Evolutionary conservation across 1,140 invertebrate species (phyloP).

Genomic region (Drosophila varians): DNA sequence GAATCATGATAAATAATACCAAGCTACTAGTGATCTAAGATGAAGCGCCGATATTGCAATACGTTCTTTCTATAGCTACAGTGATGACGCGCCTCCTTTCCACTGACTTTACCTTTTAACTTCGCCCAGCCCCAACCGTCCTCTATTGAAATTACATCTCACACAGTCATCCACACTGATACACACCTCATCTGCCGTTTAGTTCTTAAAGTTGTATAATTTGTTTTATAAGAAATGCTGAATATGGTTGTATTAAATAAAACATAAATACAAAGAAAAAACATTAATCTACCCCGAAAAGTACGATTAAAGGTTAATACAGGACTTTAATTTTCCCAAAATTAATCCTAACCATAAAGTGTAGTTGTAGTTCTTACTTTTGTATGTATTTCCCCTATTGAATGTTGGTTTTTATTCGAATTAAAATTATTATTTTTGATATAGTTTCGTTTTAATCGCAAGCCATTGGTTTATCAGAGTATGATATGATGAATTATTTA

Average conservation of each 20-base stretch:
- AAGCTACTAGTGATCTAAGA: slow-evolving; percentile 69
- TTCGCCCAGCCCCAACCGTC: slow-evolving; percentile 37
- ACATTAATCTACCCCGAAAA: slow-evolving; percentile 31
- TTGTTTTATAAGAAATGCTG: slow-evolving; percentile 63
- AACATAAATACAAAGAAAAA: slow-evolving; percentile 6
- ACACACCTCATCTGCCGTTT: slow-evolving; percentile 50
- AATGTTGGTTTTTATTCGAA: slow-evolving; percentile 68
- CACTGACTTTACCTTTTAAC: slow-evolving; percentile 23
- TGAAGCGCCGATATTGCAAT: slow-evolving; percentile 69
- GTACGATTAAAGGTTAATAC: slow-evolving; percentile 36
- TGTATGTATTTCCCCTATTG: slow-evolving; percentile 62
- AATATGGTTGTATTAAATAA: slow-evolving; percentile 68
- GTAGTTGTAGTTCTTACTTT: slow-evolving; percentile 48
- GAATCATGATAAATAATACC: slow-evolving; percentile 48
- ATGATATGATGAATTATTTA: slow-evolving; percentile 26
- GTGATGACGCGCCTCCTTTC: slow-evolving; percentile 38
- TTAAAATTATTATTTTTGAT: slow-evolving; percentile 58
- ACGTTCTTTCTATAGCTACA: slow-evolving; percentile 59
- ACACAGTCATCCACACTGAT: slow-evolving; percentile 34
- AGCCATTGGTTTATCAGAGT: not conserved
- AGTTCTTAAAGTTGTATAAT: slow-evolving; percentile 61
- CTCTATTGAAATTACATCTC: slow-evolving; percentile 70
- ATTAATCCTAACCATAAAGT: slow-evolving; percentile 15
- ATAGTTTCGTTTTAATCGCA: slow-evolving; percentile 7
- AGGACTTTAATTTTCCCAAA: slow-evolving; percentile 45